These are phyloP conservation scores for Pachypanchax playfairii DNA, from an alignment of 2,113 vertebrate genomes.

Conservation along the genomic window DNA sequence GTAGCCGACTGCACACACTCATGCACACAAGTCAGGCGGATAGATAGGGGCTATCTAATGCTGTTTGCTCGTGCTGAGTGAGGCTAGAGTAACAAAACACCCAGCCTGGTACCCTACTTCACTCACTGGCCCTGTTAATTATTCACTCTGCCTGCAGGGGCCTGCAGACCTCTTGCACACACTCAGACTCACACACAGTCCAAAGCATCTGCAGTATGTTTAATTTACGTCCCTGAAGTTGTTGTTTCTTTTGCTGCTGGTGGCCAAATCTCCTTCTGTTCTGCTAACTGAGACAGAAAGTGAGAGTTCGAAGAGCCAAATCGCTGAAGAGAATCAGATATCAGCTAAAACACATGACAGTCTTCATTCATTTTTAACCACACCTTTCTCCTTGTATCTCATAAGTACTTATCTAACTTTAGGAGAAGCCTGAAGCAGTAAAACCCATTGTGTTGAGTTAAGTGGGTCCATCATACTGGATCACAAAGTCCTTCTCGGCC, in stretches of 20 bases:
- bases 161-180: slow-evolving; percentile 36
- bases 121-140: slow-evolving; percentile 66
- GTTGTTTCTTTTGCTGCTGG: slow-evolving; percentile 52
- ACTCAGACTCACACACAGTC: slow-evolving; percentile 14
- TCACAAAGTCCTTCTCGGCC: slow-evolving; percentile 12
- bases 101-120: slow-evolving; percentile 55
- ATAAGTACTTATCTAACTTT: slow-evolving; percentile 45
- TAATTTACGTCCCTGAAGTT: slow-evolving; percentile 59
- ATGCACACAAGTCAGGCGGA: slow-evolving; percentile 31
- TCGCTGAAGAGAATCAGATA: slow-evolving; percentile 55
- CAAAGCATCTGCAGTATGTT: slow-evolving; percentile 60
- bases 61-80: slow-evolving; percentile 61
- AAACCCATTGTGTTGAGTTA: slow-evolving; percentile 47
- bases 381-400: slow-evolving; percentile 40
- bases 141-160: slow-evolving; percentile 67
- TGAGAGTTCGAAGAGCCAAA: not conserved
- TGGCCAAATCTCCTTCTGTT: slow-evolving; percentile 42
- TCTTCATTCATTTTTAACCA: slow-evolving; percentile 38
- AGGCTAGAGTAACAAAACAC: slow-evolving; percentile 72
- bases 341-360: slow-evolving; percentile 34
- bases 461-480: slow-evolving; percentile 29
- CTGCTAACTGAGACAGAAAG: slow-evolving; percentile 46
- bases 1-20: slow-evolving; percentile 51
- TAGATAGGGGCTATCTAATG: slow-evolving; percentile 68
- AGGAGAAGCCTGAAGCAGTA: slow-evolving; percentile 36